Conservation (phyloP, 2,113 vertebrate genomes). For the Neofelis nebulosa region DNA sequence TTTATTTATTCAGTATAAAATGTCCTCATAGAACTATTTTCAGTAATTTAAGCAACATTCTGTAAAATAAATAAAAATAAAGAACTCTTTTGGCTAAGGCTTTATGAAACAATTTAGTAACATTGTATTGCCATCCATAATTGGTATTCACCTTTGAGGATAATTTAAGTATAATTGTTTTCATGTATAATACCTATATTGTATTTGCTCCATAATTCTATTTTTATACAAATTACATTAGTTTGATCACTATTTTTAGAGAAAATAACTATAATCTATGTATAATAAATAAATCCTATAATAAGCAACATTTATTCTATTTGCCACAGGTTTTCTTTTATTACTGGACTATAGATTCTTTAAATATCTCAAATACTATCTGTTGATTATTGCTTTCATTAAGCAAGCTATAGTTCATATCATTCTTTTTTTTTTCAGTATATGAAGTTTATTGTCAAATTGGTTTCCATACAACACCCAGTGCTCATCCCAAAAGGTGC, state of each 20-base stretch:
- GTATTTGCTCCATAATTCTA: slow-evolving; percentile 17
- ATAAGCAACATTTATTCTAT: slow-evolving; percentile 1
- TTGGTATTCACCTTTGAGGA: not conserved
- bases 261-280: not conserved
- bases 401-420: not conserved
- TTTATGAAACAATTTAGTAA: slow-evolving; percentile 54
- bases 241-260: slow-evolving; percentile 20
- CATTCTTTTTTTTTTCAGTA: not conserved
- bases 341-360: not conserved
- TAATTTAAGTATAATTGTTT: slow-evolving; percentile 50
- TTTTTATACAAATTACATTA: slow-evolving; percentile 7
- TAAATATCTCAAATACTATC: not conserved
- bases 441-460: no score
- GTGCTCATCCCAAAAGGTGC: no score
- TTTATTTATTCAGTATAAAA: slow-evolving; percentile 48
- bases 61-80: slow-evolving; percentile 50
- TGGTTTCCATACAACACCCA: no score
- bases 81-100: slow-evolving; percentile 17
- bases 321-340: not conserved
- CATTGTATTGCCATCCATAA: slow-evolving; percentile 36
- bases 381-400: not conserved
- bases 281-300: not conserved
- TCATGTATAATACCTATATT: slow-evolving; percentile 6
- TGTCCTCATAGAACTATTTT: slow-evolving; percentile 36
- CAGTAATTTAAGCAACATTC: slow-evolving; percentile 60